phyloP scores from a whole-genome alignment of 2,888 invertebrate species.

The Eilema depressum region DNA sequence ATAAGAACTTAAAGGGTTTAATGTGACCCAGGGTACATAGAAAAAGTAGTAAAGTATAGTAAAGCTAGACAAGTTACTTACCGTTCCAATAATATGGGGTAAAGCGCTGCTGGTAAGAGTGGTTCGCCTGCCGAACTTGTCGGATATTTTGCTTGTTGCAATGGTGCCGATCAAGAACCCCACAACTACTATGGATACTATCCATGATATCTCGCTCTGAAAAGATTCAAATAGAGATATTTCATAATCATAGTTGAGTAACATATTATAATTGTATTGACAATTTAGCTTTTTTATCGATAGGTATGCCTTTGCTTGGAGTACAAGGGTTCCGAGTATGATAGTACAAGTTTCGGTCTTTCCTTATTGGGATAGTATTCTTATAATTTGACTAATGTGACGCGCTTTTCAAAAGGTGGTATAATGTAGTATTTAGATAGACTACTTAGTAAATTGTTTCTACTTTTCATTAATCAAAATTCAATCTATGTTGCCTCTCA shows the following conservation, averaged over 20 bases:
- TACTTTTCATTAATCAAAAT: neutral
- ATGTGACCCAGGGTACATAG: too few species aligned
- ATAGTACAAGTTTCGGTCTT: too few species aligned
- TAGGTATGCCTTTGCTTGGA: too few species aligned
- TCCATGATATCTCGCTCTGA: constrained; percentile 64
- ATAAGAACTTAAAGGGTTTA: neutral
- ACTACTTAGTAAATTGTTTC: too few species aligned
- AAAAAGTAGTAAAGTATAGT: neutral
- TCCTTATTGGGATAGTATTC: too few species aligned
- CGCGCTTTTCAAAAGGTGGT: too few species aligned
- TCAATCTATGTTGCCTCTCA: neutral
- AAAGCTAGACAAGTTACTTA: neutral
- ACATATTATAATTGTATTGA: too few species aligned
- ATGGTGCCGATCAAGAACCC: constrained; percentile 61
- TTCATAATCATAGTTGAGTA: neutral
- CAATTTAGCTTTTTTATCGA: too few species aligned
- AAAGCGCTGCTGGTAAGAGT: constrained; percentile 66
- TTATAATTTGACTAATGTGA: too few species aligned
- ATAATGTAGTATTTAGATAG: too few species aligned
- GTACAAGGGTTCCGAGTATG: too few species aligned
- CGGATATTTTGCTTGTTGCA: constrained; percentile 59
- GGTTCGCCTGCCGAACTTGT: constrained; percentile 64
- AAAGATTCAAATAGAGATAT: neutral
- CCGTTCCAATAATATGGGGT: constrained; percentile 67
- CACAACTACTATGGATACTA: constrained; percentile 53